phyloP scores from a whole-genome alignment of 2,888 invertebrate species.

The Sphinx pinastri region DNA sequence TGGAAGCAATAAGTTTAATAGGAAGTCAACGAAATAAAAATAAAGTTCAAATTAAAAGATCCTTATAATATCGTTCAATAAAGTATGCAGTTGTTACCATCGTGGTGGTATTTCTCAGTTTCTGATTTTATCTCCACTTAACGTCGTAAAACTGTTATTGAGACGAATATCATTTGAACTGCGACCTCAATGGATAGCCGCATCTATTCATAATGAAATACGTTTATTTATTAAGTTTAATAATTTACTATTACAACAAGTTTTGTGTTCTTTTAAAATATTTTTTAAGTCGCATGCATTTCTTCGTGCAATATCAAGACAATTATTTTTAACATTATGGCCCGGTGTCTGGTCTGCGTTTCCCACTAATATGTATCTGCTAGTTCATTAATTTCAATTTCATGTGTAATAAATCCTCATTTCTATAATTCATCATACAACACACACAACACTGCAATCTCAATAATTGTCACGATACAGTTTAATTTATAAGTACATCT shows the following conservation, averaged over 20 bases:
- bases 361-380: background rate
- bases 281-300: no score
- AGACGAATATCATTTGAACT: slow-evolving; percentile 58
- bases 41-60: no score
- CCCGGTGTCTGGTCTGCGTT: background rate
- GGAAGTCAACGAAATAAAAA: no score
- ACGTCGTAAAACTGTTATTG: slow-evolving; percentile 58
- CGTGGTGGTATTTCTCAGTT: slow-evolving; percentile 40
- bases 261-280: background rate
- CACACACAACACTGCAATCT: slow-evolving; percentile 21
- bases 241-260: no score
- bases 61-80: background rate
- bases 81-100: background rate
- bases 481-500: slow-evolving; percentile 22
- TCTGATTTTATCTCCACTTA: slow-evolving; percentile 47
- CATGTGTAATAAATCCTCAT: slow-evolving; percentile 17
- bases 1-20: no score
- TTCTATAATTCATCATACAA: slow-evolving; percentile 16
- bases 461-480: slow-evolving; percentile 23
- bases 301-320: no score
- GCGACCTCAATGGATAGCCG: slow-evolving; percentile 46
- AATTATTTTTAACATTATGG: no score
- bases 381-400: slow-evolving; percentile 9
- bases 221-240: background rate
- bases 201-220: slow-evolving; percentile 28